Conservation (phyloP, 2,797 vertebrate genomes). For the Miichthys miiuy region DNA sequence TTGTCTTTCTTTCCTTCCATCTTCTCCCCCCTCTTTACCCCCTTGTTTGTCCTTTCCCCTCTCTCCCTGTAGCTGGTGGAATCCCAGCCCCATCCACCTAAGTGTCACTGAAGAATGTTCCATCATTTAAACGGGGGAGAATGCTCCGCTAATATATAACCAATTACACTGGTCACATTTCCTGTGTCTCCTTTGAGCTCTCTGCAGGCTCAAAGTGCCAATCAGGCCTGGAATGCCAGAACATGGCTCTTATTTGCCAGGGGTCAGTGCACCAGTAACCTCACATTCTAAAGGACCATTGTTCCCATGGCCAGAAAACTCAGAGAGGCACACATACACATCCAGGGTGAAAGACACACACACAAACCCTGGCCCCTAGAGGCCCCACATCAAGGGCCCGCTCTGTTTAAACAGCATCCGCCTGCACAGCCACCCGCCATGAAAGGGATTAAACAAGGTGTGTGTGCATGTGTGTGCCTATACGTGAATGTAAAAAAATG, state of each 20-base stretch:
- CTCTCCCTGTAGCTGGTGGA: conserved; percentile 51
- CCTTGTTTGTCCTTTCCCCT: conserved; percentile 29
- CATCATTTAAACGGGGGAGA: conserved; percentile 81
- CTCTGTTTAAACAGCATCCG: conserved; percentile 88
- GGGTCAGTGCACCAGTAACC: conserved; percentile 88
- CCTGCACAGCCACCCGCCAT: conserved; percentile 84
- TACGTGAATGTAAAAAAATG: conserved; percentile 32
- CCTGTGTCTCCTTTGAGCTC: conserved; percentile 87
- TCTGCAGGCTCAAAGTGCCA: conserved; percentile 88
- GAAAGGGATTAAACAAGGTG: conserved; percentile 86
- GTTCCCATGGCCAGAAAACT: conserved; percentile 86
- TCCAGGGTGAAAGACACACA: conserved; percentile 67
- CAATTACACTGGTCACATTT: conserved; percentile 89
- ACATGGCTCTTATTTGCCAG: conserved; percentile 89
- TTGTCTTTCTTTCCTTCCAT: conserved; percentile 20
- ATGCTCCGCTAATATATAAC: conserved; percentile 86
- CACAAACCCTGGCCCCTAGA: conserved; percentile 79
- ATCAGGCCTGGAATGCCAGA: conserved; percentile 89
- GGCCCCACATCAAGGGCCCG: conserved; percentile 86
- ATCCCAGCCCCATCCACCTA: conserved; percentile 77
- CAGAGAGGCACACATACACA: conserved; percentile 71
- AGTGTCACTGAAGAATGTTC: conserved; percentile 85
- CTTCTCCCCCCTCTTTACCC: conserved; percentile 17
- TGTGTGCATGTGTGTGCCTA: conserved; percentile 49
- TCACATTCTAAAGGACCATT: conserved; percentile 88